Evolutionary conservation across 2,113 vertebrate genomes (phyloP).

Genomic region (Neogobius melanostomus): DNA sequence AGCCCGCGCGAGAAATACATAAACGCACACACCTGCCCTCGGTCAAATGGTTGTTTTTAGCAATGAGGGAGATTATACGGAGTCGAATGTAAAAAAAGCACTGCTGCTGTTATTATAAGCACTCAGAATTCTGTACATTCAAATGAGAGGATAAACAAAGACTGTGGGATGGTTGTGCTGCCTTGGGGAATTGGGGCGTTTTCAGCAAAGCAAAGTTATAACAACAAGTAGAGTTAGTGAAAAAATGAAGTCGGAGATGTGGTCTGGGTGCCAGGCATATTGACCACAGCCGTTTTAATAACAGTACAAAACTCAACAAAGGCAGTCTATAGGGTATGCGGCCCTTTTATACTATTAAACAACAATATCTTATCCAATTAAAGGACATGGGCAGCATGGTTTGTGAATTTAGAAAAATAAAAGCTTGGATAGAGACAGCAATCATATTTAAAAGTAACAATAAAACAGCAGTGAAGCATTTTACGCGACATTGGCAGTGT

Average conservation of each 20-base stretch:
- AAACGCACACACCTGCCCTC: conserved; percentile 28
- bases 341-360: not conserved
- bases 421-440: no score
- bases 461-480: no score
- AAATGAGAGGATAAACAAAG: not conserved
- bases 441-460: no score
- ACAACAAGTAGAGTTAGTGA: no score
- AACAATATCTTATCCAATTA: no score
- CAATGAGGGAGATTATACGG: not conserved
- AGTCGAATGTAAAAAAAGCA: not conserved
- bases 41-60: not conserved
- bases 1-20: conserved; percentile 42
- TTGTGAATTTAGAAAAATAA: no score
- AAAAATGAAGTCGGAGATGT: not conserved
- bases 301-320: not conserved
- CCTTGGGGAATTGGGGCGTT: no score
- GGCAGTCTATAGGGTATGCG: not conserved
- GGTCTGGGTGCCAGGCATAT: conserved; percentile 1
- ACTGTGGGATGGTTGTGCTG: no score
- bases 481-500: no score
- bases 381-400: no score
- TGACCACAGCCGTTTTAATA: not conserved
- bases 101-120: not conserved
- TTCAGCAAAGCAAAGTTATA: no score
- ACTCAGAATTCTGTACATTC: not conserved